Conservation (phyloP, 2,888 invertebrate genomes). For the Xestobium rufovillosum region DNA sequence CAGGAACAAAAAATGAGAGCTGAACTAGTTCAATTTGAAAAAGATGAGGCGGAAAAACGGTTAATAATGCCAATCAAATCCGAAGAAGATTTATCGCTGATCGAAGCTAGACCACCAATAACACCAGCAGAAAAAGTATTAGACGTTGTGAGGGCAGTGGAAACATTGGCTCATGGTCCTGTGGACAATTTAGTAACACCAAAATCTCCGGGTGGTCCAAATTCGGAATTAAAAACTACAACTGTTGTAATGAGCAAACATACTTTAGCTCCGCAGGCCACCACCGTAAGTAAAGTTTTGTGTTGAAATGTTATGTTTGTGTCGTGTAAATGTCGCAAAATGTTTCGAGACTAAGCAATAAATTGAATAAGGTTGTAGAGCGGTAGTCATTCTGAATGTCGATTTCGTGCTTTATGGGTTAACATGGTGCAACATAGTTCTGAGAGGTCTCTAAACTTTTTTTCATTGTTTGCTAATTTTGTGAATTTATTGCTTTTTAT, state of each 20-base stretch:
- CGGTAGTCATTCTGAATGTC: too few species aligned
- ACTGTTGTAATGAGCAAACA: constrained; percentile 93
- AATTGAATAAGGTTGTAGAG: too few species aligned
- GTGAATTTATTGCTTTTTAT: too few species aligned
- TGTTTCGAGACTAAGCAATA: too few species aligned
- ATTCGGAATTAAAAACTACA: constrained; percentile 65
- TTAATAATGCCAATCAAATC: constrained; percentile 39
- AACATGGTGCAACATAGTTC: too few species aligned
- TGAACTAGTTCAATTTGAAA: constrained; percentile 68
- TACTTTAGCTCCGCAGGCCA: constrained; percentile 68
- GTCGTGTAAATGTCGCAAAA: neutral
- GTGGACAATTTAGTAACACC: constrained; percentile 53
- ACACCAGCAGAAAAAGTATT: constrained; percentile 77
- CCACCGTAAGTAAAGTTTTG: constrained; percentile 47
- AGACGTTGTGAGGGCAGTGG: constrained; percentile 85
- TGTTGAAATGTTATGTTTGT: neutral
- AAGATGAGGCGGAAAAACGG: constrained; percentile 52
- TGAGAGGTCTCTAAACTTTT: too few species aligned
- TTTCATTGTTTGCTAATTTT: too few species aligned
- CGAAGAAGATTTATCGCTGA: constrained; percentile 36
- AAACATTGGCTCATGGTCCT: constrained; percentile 62
- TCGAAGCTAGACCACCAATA: constrained; percentile 64
- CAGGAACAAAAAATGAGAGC: constrained; percentile 67
- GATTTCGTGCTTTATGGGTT: too few species aligned
- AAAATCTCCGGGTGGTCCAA: constrained; percentile 63